A percentile compares a stretch with the other conserved stretches of the same genome.
Evolutionary conservation across 2,888 invertebrate species (phyloP).

Genomic region (Synergus itoensis): DNA sequence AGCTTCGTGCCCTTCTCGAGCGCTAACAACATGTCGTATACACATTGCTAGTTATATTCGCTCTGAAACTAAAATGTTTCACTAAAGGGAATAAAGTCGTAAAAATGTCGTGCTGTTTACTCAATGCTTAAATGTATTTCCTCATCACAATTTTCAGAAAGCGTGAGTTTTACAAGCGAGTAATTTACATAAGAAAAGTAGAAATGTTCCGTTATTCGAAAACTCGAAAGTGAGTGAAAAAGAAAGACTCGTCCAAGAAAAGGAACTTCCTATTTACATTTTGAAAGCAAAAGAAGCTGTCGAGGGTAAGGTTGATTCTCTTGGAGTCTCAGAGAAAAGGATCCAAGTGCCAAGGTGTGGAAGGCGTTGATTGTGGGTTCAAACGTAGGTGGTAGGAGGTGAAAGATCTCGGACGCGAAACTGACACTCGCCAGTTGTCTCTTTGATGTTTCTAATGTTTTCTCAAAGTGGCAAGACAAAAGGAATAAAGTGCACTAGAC

Average conservation of each 20-base stretch:
- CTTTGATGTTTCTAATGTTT: conserved; percentile 61
- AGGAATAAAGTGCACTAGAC: conserved; percentile 49
- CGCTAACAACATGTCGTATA: conserved; percentile 35
- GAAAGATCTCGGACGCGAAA: conserved; percentile 55
- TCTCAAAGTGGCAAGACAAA: conserved; percentile 57
- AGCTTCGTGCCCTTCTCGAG: conserved; percentile 34
- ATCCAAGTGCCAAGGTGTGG: conserved; percentile 49
- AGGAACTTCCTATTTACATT: conserved; percentile 14
- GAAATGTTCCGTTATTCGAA: background rate
- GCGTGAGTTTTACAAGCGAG: conserved; percentile 43
- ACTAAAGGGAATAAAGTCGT: background rate
- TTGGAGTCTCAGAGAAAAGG: conserved; percentile 36
- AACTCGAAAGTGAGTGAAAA: background rate
- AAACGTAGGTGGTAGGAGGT: conserved; percentile 56
- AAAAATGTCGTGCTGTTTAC: background rate
- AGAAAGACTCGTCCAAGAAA: conserved; percentile 8
- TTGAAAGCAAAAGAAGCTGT: conserved; percentile 24
- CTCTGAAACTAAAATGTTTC: conserved; percentile 3
- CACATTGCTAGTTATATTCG: background rate
- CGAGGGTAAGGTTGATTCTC: conserved; percentile 6
- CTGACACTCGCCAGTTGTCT: conserved; percentile 56
- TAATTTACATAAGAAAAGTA: conserved; percentile 28
- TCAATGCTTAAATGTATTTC: background rate
- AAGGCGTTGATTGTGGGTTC: conserved; percentile 56
- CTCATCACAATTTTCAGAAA: conserved; percentile 48